These are phyloP conservation scores for Samia ricini DNA, from an alignment of 1,140 invertebrate species.

Conservation along the genomic window DNA sequence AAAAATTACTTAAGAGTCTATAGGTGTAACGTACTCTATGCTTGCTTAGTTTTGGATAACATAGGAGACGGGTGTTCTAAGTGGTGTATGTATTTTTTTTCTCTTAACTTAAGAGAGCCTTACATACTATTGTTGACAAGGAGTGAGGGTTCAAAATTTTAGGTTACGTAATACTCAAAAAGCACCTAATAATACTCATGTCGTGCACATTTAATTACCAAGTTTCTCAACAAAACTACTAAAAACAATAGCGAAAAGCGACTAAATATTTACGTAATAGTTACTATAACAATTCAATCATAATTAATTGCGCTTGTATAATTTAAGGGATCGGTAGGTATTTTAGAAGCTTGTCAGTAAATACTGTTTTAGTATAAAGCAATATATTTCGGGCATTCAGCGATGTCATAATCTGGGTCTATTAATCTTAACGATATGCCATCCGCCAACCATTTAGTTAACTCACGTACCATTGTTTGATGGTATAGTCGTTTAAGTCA, in stretches of 20 bases:
- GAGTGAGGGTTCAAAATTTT: too few species aligned
- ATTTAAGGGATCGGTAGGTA: not conserved
- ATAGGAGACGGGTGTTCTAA: too few species aligned
- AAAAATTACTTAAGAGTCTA: too few species aligned
- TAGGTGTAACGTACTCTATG: too few species aligned
- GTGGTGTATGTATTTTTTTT: too few species aligned
- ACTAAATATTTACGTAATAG: not conserved
- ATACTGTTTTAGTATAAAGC: constrained; percentile 13
- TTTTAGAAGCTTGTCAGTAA: not conserved
- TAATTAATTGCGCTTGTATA: not conserved
- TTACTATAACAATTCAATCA: not conserved
- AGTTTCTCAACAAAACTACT: not conserved
- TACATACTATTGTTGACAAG: too few species aligned
- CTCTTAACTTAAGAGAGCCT: too few species aligned
- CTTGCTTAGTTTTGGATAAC: too few species aligned
- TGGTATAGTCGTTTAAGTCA: constrained; percentile 48
- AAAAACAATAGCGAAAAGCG: not conserved
- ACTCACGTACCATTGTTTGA: constrained; percentile 44
- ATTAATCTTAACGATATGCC: constrained; percentile 43
- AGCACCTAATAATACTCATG: too few species aligned
- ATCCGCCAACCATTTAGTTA: constrained; percentile 37
- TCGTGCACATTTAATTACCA: too few species aligned
- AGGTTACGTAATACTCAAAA: too few species aligned
- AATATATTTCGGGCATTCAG: constrained; percentile 29
- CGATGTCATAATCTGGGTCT: constrained; percentile 17